Base-by-base conservation (phyloP, 1,140 invertebrate species). In the Monochamus saltuarius region DNA sequence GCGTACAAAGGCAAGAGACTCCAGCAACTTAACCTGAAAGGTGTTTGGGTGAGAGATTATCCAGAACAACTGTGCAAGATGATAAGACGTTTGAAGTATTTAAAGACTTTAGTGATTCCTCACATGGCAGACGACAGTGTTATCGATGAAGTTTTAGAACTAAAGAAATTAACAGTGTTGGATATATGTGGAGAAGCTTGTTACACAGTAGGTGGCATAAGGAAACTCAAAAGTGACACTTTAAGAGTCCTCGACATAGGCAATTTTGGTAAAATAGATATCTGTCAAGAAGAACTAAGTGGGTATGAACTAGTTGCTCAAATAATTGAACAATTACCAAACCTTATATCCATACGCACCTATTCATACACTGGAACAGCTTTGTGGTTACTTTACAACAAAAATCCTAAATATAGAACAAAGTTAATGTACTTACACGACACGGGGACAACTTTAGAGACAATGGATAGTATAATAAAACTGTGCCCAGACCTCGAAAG, bases 61-160 rank as follows among this genome's bases (percentile, higher is more conserved):
- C 80, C 85, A 62, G 71, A 79, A 46, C 76, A 85, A n/a, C 78
- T 87, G 73, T 83, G 81, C 57, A 75, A 83, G 3, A 73, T 86
- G 29, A 78, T 87, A 3, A 76, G 79, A 53, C 82, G 82, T 37
- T 75, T 84, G 55, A 77, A 72, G 17, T 75, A 82, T 62, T 73
- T 87, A 46, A 82, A 82, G 14, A 80, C 79, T 47, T 69, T 87
- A 0, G 81, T 83, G 68, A 85, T 87, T 61, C 85, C 86, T 0
- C 84, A 86, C 55, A 87, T 87, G 62, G 84, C 86, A 9, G 85
- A 86, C 61, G 86, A 87, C 72, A 80, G 83, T 72, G 77, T 87
- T 14, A 77, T 88, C 47, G 82, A 86, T 67, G 80, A 79, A 51
- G 82, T 86, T 14, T 78, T 78, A 11, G 78, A 80, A 62, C 75